Evolutionary conservation across 1,140 invertebrate species (phyloP), one percentile per base, ranked within the genome.

Genomic region (Leptinotarsa lineolata): DNA sequence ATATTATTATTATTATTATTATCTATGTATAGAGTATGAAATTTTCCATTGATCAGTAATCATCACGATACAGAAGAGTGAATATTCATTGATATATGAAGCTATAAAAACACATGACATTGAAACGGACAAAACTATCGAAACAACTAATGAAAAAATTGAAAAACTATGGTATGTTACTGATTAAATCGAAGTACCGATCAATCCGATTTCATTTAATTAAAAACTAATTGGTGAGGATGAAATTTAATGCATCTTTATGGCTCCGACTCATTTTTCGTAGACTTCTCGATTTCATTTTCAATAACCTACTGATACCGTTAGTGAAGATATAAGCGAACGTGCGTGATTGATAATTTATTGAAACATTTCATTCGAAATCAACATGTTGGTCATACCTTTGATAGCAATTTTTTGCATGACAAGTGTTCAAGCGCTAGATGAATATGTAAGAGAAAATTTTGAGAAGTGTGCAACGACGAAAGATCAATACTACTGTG

Each of bases 371-470:
- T 70, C 2, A 59, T 54, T 69, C 20, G 54, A 48, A 48, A 48
- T 16, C n/a, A 20, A 54, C n/a, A 68, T 45, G 45, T 68, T 20
- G 21, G 24, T 16, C 24, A 70, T 12, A 60, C 22, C 18, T 70
- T 15, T 60, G 2, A 59, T n/a, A 21, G 18, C 6, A 13, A 2
- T 59, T 59, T 8, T 24, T 22, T n/a, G 24, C 4, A 60, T 70
- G 24, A n/a, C 6, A 24, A 70, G 5, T 70, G 68, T 18, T 39
- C 48, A 54, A 18, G 16, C 45, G 48, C 44, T 66, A 13, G 80
- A 81, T 58, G 75, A 78, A 39, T 81, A 81, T 59, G 46, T 80
- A 2, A 75, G 72, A 60, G 76, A 81, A 16, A 60, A 76, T 11
- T 73, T 70, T 45, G 73, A 74, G 44, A 66, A 67, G 20, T 81